Percentiles rank a stretch among this genome's conserved stretches.
Conservation (phyloP, 1,140 invertebrate genomes). For the Pseudomyrmex cubaensis region DNA sequence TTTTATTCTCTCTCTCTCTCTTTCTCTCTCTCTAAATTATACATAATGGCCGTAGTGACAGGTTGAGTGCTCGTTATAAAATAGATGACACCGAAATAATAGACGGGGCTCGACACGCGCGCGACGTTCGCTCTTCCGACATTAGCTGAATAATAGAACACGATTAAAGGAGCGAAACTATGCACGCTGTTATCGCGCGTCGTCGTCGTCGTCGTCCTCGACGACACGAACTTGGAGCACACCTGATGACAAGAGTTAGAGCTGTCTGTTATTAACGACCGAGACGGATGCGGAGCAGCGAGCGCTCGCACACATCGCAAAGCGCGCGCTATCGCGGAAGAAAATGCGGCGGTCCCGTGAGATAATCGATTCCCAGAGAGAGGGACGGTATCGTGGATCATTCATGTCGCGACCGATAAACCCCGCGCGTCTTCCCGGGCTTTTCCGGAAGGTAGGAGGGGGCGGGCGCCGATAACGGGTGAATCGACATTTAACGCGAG, state of each 20-base stretch:
- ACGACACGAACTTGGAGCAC: background rate
- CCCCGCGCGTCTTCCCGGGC: background rate
- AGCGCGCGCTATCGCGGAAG: conserved; percentile 37
- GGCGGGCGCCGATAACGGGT: conserved; percentile 41
- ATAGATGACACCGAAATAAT: background rate
- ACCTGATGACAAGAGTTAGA: conserved; percentile 40
- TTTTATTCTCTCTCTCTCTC: background rate
- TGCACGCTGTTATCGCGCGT: conserved; percentile 16
- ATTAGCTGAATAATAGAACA: conserved; percentile 29
- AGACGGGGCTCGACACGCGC: background rate
- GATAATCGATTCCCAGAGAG: conserved; percentile 65
- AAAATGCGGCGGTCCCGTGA: conserved; percentile 48
- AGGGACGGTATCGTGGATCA: conserved; percentile 68
- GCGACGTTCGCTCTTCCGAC: background rate
- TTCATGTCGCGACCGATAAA: conserved; percentile 66
- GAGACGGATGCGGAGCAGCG: conserved; percentile 34
- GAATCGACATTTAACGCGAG: conserved; percentile 72
- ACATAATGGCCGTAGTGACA: too few relatives aligned
- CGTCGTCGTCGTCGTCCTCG: conserved; percentile 12
- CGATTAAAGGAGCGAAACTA: background rate
- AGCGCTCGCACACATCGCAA: background rate
- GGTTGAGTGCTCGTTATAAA: background rate
- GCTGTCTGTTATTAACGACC: conserved; percentile 53
- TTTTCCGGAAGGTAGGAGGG: background rate
- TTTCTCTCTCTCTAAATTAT: too few relatives aligned